phyloP scores from a whole-genome alignment of 2,113 vertebrate genomes.

The Alligator sinensis region DNA sequence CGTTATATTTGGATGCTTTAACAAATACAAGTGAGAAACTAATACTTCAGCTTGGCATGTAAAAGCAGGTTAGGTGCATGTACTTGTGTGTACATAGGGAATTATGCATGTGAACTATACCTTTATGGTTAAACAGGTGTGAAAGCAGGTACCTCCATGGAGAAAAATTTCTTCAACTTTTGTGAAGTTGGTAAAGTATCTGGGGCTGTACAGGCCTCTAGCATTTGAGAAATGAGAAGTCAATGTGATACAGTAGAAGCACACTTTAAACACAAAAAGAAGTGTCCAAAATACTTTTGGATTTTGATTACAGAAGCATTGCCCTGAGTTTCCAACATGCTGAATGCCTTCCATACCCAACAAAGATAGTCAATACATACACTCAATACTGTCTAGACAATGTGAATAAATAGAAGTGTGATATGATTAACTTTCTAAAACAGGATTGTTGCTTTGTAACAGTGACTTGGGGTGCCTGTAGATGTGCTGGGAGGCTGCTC shows the following conservation, averaged over 20 bases:
- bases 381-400: slow-evolving; percentile 16
- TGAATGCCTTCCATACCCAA: background rate
- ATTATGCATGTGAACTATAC: background rate
- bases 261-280: background rate
- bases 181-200: background rate
- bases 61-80: background rate
- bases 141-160: background rate
- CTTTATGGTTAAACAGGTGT: background rate
- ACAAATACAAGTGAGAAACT: background rate
- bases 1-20: background rate
- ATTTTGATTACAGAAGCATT: background rate
- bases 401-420: background rate
- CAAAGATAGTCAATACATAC: background rate
- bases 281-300: background rate
- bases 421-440: background rate
- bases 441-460: background rate
- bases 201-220: fast-evolving
- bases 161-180: background rate
- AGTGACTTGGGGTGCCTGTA: background rate
- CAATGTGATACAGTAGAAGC: background rate
- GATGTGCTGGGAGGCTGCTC: no score
- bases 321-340: background rate
- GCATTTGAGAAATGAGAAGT: no score
- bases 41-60: background rate
- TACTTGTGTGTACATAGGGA: background rate